Conservation (phyloP, 2,797 vertebrate genomes). For the Silurus lanzhouensis region DNA sequence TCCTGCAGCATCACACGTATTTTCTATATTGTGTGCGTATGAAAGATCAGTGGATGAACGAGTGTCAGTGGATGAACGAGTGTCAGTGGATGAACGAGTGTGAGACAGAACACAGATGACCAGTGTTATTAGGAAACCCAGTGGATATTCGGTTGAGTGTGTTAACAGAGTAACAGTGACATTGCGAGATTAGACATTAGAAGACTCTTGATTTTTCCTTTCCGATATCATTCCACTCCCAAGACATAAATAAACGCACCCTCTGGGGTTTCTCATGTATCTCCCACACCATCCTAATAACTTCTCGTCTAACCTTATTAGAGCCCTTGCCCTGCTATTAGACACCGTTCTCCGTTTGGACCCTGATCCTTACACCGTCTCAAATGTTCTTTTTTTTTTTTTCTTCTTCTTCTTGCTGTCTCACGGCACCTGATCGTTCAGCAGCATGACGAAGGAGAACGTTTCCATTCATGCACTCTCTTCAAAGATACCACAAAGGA, state of each 20-base stretch:
- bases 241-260: conserved; percentile 22
- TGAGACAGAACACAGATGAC: too few relatives aligned
- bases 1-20: too few relatives aligned
- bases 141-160: too few relatives aligned
- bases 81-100: too few relatives aligned
- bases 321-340: conserved; percentile 30
- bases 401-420: conserved; percentile 10
- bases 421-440: neutral
- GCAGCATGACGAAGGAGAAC: neutral
- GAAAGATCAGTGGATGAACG: too few relatives aligned
- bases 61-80: too few relatives aligned
- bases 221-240: neutral
- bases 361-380: conserved; percentile 46
- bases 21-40: too few relatives aligned
- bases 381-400: conserved; percentile 29
- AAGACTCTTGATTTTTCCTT: too few relatives aligned
- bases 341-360: conserved; percentile 43
- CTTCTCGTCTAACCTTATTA: conserved; percentile 44
- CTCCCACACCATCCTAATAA: conserved; percentile 28
- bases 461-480: neutral
- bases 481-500: conserved; percentile 3
- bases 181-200: neutral
- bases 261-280: conserved; percentile 29
- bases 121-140: too few relatives aligned
- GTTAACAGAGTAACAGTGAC: neutral